phyloP scores from a whole-genome alignment of 2,888 invertebrate genomes.

The Chymomyza fuscimana region DNA sequence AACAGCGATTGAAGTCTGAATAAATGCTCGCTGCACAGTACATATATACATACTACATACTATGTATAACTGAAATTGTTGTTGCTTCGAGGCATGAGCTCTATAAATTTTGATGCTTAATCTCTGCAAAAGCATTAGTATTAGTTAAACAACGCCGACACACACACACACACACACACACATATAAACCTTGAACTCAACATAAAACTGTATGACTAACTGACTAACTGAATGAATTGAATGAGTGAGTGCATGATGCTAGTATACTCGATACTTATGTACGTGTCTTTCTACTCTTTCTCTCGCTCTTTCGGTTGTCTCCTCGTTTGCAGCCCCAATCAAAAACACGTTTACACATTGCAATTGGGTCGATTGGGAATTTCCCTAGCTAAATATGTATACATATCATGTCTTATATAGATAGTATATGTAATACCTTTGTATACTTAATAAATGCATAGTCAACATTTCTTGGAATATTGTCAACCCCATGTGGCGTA shows the following conservation, averaged over 20 bases:
- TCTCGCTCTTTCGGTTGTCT: not conserved
- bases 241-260: slow-evolving; percentile 4
- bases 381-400: slow-evolving; percentile 11
- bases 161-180: slow-evolving; percentile 32
- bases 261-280: not conserved
- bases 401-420: not conserved
- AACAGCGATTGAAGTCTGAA: slow-evolving; percentile 8
- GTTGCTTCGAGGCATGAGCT: not conserved
- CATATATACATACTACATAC: not conserved
- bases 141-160: slow-evolving; percentile 32
- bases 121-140: slow-evolving; percentile 30
- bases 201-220: slow-evolving; percentile 21
- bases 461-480: slow-evolving; percentile 6
- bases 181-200: slow-evolving; percentile 65
- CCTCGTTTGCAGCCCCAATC: slow-evolving; percentile 42
- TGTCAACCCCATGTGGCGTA: not conserved
- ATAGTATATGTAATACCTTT: not conserved
- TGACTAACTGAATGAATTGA: too few species aligned
- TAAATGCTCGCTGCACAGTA: not conserved
- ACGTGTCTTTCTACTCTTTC: too few species aligned
- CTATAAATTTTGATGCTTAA: slow-evolving; percentile 36
- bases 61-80: not conserved
- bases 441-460: not conserved
- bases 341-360: slow-evolving; percentile 48
- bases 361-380: slow-evolving; percentile 46